Conservation (phyloP, 1,140 invertebrate genomes). For the Platyscapa corneri region DNA sequence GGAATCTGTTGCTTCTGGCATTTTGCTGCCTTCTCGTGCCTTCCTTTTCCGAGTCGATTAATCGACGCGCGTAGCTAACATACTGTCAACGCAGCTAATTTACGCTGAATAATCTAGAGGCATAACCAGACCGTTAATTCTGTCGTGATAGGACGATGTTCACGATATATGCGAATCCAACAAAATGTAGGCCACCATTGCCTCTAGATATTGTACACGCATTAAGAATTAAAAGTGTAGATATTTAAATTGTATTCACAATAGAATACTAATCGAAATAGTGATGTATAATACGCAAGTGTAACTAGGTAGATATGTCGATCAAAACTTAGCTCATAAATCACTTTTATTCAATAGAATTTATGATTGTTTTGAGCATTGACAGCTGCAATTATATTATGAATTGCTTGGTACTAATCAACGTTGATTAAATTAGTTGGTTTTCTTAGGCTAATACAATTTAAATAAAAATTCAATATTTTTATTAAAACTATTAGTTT, state of each 20-base stretch:
- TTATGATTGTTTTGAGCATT: too few relatives aligned
- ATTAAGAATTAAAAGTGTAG: background rate
- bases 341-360: too few relatives aligned
- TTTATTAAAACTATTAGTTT: too few relatives aligned
- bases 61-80: background rate
- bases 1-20: too few relatives aligned
- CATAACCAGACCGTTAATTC: background rate
- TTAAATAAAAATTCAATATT: too few relatives aligned
- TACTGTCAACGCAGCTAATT: background rate
- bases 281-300: too few relatives aligned
- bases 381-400: too few relatives aligned
- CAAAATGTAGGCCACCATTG: background rate
- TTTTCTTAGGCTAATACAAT: too few relatives aligned
- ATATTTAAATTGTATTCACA: background rate
- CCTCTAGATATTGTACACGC: background rate
- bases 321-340: too few relatives aligned
- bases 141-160: background rate
- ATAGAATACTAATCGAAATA: background rate
- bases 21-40: background rate
- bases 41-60: background rate
- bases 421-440: too few relatives aligned
- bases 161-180: background rate
- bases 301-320: too few relatives aligned
- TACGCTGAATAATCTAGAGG: background rate
- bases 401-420: too few relatives aligned